Evolutionary conservation across 2,113 vertebrate genomes (phyloP).

Genomic region (Dromaius novaehollandiae): DNA sequence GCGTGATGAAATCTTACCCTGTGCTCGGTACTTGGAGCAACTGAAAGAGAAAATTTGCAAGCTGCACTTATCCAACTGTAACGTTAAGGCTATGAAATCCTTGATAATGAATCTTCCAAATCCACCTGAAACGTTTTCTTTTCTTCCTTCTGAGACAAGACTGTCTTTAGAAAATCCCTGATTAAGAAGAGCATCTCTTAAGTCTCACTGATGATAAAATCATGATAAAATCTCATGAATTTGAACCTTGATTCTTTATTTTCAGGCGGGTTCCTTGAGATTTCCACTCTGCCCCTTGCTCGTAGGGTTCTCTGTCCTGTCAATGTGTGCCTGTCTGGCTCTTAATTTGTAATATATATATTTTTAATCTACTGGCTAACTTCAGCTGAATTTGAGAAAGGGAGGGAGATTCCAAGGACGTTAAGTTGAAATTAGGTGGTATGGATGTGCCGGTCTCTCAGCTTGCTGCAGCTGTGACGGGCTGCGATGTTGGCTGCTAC

Average conservation of each 20-base stretch:
- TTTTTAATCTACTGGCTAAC: background rate
- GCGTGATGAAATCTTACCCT: fast-evolving
- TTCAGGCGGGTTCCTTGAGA: background rate
- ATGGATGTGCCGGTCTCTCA: background rate
- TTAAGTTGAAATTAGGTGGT: background rate
- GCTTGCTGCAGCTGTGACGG: no score
- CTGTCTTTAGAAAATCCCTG: background rate
- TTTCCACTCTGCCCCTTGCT: background rate
- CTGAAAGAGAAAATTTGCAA: background rate
- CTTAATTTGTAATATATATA: background rate
- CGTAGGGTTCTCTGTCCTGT: background rate
- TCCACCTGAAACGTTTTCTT: background rate
- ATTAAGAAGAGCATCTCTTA: background rate
- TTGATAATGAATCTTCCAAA: slow-evolving; percentile 27
- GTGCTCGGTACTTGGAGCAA: fast-evolving
- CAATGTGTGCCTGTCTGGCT: background rate
- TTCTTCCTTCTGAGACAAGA: background rate
- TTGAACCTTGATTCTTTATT: background rate
- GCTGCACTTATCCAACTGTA: background rate
- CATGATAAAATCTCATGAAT: background rate
- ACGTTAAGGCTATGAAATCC: background rate
- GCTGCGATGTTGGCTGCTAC: no score
- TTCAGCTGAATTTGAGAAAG: background rate
- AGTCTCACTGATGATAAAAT: background rate
- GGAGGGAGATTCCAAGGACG: background rate